phyloP scores from a whole-genome alignment of 2,888 invertebrate species.

The Panopea generosa region DNA sequence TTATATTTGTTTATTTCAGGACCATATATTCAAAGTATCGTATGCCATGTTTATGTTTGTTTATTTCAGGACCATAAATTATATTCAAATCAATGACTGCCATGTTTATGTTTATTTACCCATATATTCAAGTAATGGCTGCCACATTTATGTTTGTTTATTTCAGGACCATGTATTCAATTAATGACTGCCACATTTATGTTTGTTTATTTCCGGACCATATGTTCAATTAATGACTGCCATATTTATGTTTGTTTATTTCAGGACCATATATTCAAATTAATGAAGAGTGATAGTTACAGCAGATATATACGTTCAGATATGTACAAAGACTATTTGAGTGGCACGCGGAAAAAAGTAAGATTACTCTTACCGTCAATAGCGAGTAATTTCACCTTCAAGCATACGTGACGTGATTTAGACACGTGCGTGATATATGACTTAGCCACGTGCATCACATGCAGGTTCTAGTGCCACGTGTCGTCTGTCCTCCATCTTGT shows the following conservation, averaged over 20 bases:
- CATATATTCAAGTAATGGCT: no score
- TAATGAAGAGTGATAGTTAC: conserved; percentile 99
- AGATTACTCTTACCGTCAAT: conserved; percentile 79
- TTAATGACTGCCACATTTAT: no score
- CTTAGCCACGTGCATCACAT: neutral
- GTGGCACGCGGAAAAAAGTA: conserved; percentile 98
- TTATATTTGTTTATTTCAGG: no score
- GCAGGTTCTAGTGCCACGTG: neutral
- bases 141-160: no score
- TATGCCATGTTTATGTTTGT: no score
- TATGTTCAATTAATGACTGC: conserved; percentile 98
- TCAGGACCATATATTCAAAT: conserved; percentile 98
- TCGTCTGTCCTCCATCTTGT: neutral
- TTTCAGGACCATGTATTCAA: no score
- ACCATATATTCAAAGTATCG: no score
- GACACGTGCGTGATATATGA: neutral
- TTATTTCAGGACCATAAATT: no score
- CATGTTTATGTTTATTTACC: no score
- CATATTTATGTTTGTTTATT: conserved; percentile 50
- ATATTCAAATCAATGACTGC: no score
- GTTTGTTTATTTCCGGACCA: conserved; percentile 88
- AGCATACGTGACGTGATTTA: conserved; percentile 68
- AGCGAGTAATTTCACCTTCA: conserved; percentile 77
- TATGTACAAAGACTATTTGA: conserved; percentile 98
- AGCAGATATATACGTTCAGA: conserved; percentile 98